Base-by-base conservation (phyloP, 2,888 invertebrate genomes). In the Hydraecia micacea region DNA sequence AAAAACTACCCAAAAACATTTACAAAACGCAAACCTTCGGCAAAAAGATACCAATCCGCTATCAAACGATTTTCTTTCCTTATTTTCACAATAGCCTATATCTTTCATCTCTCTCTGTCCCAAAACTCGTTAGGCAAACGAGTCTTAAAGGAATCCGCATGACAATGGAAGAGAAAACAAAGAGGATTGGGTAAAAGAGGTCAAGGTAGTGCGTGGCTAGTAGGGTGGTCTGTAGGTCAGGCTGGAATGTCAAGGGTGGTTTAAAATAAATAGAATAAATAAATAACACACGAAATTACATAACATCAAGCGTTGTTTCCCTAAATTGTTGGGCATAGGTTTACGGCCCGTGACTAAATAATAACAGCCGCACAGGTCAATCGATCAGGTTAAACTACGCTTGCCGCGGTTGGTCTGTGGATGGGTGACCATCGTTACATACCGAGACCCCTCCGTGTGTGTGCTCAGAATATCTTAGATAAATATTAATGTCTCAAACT, bases 81-180 rank as follows among this genome's bases (percentile, higher is more conserved):
- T 63, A 86, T 87, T 81, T 88, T 77, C 78, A 77, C 84, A 87
- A 84, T 73, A 66, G 71, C 66, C 32, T 73, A 58, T 81, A 84
- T 87, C 87, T 87, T 75, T 72, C 81, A 86, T 87, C 79, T 87
- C 74, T 58, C 36, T 80, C 71, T 72, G 39, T 79, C 76, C 83
- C 76, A 70, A 80, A 86, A 80, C 81, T 88, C 75, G 78, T 87
- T 86, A 82, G 58, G 76, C 65, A 81, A 85, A 85, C 77, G 76
- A 79, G 77, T 85, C 80, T 86, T 83, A 68, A 68, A 88, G 77
- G 82, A 85, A 84, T 84, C 83, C 84, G 80, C 75, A 77, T 84
- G 81, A 83, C 81, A 87, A 85, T 78, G 68, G 80, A n/a, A 73
- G 32, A 39, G 73, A 73, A 79, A 86, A 82, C 75, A 86, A 86